phyloP scores from a whole-genome alignment of 1,140 invertebrate species.

The Pseudomyrmex cubaensis region DNA sequence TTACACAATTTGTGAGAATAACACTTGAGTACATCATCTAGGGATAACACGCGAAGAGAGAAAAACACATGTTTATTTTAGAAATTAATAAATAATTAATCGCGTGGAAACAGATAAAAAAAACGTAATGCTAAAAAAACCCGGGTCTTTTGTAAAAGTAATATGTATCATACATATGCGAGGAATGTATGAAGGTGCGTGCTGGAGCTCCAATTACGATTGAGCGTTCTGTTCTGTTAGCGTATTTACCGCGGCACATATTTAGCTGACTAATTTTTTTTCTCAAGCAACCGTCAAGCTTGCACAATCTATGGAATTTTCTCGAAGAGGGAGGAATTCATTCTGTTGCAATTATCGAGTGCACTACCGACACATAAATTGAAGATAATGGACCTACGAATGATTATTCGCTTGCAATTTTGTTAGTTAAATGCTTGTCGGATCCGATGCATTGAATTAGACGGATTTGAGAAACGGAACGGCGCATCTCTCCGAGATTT shows the following conservation, averaged over 20 bases:
- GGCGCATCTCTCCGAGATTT: not conserved
- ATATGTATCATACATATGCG: not conserved
- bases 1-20: not conserved
- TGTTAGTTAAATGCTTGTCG: not conserved
- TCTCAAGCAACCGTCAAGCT: not conserved
- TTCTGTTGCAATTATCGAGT: constrained; percentile 40
- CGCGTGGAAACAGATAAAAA: not conserved
- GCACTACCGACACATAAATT: constrained; percentile 26
- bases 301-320: constrained; percentile 9
- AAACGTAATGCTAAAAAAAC: not conserved
- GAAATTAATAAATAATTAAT: too few species aligned
- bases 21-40: not conserved
- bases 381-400: constrained; percentile 5
- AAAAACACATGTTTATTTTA: too few species aligned
- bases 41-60: too few species aligned
- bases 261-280: not conserved
- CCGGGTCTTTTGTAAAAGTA: not conserved
- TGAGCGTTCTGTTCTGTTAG: not conserved
- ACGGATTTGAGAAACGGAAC: not conserved
- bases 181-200: constrained; percentile 6
- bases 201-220: not conserved
- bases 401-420: constrained; percentile 12
- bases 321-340: not conserved
- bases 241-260: not conserved
- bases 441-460: not conserved